Conservation (phyloP, 2,888 invertebrate species). For the Fabriciana adippe region DNA sequence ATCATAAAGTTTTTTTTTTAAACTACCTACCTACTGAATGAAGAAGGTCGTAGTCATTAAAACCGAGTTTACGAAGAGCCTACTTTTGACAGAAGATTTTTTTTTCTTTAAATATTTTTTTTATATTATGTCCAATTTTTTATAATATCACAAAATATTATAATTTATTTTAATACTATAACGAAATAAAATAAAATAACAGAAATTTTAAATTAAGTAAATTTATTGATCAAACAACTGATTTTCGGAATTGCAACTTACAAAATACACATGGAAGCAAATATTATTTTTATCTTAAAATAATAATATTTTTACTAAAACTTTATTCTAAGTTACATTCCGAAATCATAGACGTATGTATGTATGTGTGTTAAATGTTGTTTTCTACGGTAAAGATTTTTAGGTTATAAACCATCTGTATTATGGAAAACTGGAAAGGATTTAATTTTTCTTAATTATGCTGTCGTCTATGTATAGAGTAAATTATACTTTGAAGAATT, state of each 20-base stretch:
- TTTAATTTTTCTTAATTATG: no score
- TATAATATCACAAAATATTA: no score
- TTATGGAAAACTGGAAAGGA: not conserved
- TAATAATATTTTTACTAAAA: not conserved
- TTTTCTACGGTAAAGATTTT: constrained; percentile 60
- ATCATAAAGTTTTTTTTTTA: no score
- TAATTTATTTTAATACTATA: no score
- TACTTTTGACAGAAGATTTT: no score
- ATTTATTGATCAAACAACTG: constrained; percentile 24
- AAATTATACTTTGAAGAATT: no score
- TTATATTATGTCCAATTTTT: no score
- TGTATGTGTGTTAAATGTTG: constrained; percentile 56
- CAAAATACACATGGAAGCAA: not conserved
- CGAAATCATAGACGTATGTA: constrained; percentile 19
- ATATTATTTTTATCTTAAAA: not conserved
- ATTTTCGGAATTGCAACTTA: constrained; percentile 24
- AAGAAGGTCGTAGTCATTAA: no score
- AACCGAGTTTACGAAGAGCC: no score
- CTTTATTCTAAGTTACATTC: constrained; percentile 24
- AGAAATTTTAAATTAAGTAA: not conserved
- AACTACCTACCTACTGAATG: no score
- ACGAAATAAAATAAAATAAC: not conserved
- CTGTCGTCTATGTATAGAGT: no score
- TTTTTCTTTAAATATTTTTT: no score
- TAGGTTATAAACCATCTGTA: constrained; percentile 36